Evolutionary conservation across 2,113 vertebrate species (phyloP).

Genomic region (Corythornis madagascariensis): DNA sequence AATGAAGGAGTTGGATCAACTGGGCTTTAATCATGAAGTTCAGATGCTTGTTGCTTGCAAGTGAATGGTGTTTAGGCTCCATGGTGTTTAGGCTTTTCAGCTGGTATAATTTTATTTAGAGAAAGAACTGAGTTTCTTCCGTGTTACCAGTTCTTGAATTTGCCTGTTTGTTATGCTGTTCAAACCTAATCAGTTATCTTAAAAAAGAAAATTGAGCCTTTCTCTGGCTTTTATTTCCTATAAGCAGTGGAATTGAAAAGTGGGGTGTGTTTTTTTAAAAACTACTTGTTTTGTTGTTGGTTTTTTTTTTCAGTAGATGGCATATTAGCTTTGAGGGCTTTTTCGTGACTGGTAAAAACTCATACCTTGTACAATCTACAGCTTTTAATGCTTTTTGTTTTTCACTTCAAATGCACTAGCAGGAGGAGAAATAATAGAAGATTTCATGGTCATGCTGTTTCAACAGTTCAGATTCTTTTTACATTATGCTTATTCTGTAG

Average conservation of each 20-base stretch:
- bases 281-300: background rate
- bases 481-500: background rate
- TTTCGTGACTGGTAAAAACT: slow-evolving; percentile 5
- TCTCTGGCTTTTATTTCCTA: slow-evolving; percentile 3
- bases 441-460: background rate
- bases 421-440: background rate
- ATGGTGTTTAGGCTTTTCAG: background rate
- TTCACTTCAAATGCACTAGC: background rate
- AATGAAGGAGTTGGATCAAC: slow-evolving; percentile 27
- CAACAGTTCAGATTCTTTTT: background rate
- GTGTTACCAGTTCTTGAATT: background rate
- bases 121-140: background rate
- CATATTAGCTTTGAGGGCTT: background rate
- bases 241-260: background rate
- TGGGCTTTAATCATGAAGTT: slow-evolving; percentile 28
- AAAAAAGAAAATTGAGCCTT: slow-evolving; percentile 25
- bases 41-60: background rate
- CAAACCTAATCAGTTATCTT: slow-evolving; percentile 1
- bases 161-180: slow-evolving; percentile 11
- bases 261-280: background rate
- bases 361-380: slow-evolving; percentile 16
- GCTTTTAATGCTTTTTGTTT: slow-evolving; percentile 16
- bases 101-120: background rate
- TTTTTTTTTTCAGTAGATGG: background rate
- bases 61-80: background rate